phyloP scores from a whole-genome alignment of 2,888 invertebrate genomes.

The Hyposoter dolosus region DNA sequence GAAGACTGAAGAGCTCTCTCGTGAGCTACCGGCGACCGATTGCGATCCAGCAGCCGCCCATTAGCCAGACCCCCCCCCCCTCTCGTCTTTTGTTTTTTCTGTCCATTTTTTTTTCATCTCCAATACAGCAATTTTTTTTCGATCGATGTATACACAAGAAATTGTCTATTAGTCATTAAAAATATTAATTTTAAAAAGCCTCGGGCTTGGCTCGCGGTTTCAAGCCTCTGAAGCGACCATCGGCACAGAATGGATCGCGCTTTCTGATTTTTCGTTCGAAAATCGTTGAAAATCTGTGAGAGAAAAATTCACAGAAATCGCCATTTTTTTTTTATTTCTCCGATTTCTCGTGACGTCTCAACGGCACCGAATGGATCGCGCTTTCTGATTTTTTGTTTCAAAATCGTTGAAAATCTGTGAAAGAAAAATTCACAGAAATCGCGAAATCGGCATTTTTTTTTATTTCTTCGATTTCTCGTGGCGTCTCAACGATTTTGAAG shows the following conservation, averaged over 20 bases:
- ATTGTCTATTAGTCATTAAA: not conserved
- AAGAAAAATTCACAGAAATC: not conserved
- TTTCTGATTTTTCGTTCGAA: not conserved
- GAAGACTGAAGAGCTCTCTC: slow-evolving; percentile 61
- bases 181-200: slow-evolving; percentile 1
- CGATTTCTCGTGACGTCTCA: not conserved
- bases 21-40: slow-evolving; percentile 66
- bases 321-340: not conserved
- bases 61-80: slow-evolving; percentile 48
- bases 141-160: not conserved
- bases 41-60: slow-evolving; percentile 47
- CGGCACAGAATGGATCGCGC: too few relatives aligned
- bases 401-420: not conserved
- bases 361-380: too few relatives aligned
- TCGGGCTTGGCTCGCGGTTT: not conserved
- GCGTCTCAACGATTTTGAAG: too few relatives aligned
- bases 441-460: not conserved
- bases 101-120: slow-evolving; percentile 2
- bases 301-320: not conserved
- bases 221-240: too few relatives aligned
- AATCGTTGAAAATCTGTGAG: not conserved
- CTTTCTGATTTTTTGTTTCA: not conserved
- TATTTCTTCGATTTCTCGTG: not conserved
- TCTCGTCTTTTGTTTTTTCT: slow-evolving; percentile 30
- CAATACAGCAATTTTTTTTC: slow-evolving; percentile 27